A percentile compares a stretch with the other conserved stretches of the same genome.
Conservation (phyloP, 2,888 invertebrate genomes). For the Oscheius onirici region DNA sequence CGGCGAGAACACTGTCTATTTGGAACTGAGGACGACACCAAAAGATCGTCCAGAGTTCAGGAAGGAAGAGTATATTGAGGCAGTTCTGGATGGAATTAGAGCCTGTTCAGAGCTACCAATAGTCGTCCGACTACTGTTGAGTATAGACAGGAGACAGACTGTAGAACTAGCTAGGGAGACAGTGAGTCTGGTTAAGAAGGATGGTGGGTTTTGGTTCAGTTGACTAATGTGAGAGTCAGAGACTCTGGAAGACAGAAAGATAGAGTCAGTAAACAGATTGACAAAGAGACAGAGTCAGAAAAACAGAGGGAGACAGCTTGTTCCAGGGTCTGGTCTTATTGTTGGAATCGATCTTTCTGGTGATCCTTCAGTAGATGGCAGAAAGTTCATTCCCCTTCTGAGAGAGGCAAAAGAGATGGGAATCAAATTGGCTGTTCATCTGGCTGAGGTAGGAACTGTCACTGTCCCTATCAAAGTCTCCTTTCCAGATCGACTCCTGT, state of each 20-base stretch:
- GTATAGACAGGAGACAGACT: conserved; percentile 36
- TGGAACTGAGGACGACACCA: conserved; percentile 49
- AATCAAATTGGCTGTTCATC: conserved; percentile 22
- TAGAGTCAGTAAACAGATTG: neutral
- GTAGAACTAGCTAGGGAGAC: conserved; percentile 38
- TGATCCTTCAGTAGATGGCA: conserved; percentile 34
- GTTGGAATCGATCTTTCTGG: conserved; percentile 46
- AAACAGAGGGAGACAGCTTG: neutral
- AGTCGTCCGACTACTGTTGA: conserved; percentile 39
- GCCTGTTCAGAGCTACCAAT: conserved; percentile 10
- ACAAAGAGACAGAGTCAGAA: too few relatives aligned
- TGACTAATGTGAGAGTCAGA: too few relatives aligned
- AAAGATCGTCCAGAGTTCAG: conserved; percentile 29
- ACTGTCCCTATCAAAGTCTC: neutral
- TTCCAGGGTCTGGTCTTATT: conserved; percentile 29
- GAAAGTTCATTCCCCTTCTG: conserved; percentile 36
- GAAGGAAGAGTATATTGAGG: conserved; percentile 18
- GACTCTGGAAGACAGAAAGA: conserved; percentile 1
- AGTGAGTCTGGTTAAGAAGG: conserved; percentile 17
- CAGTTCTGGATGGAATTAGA: conserved; percentile 18
- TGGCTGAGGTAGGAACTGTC: conserved; percentile 22
- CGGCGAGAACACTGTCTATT: conserved; percentile 39
- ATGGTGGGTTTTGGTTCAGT: neutral
- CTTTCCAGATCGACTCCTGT: conserved; percentile 12
- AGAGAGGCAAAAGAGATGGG: conserved; percentile 21